Conservation (phyloP, 2,113 vertebrate species). For the Pseudopipra pipra region DNA sequence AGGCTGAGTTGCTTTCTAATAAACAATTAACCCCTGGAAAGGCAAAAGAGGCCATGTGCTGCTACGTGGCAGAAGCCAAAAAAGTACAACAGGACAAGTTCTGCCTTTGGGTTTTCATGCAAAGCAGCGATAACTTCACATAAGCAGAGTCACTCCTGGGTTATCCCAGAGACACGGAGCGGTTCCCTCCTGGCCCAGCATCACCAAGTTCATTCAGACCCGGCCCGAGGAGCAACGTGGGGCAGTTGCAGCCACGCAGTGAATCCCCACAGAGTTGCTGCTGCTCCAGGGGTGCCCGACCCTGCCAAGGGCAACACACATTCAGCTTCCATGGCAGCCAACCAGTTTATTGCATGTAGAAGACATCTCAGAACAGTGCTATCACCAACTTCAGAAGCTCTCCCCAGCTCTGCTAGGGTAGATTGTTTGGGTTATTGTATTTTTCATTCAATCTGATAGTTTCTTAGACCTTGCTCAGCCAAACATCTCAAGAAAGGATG, state of each 20-base stretch:
- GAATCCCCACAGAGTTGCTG: background rate
- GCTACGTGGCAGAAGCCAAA: background rate
- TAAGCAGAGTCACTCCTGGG: too few species aligned
- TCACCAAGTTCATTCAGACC: background rate
- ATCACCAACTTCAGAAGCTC: too few species aligned
- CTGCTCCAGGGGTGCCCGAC: background rate
- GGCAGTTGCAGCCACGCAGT: fast-evolving
- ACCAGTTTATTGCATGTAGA: background rate
- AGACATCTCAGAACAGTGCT: background rate
- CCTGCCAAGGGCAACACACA: background rate
- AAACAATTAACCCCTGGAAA: background rate
- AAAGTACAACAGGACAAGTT: background rate
- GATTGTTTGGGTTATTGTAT: too few species aligned
- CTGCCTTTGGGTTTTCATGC: background rate
- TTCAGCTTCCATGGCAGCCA: background rate
- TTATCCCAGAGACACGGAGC: background rate
- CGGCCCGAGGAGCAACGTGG: fast-evolving
- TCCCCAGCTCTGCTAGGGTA: too few species aligned
- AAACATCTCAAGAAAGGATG: too few species aligned
- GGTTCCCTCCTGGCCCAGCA: background rate
- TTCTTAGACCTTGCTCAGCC: too few species aligned
- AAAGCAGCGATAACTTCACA: too few species aligned
- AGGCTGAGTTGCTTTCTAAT: background rate
- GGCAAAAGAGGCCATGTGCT: background rate
- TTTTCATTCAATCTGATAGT: too few species aligned